phyloP scores from a whole-genome alignment of 1,140 invertebrate genomes.

The Idris sp. region DNA sequence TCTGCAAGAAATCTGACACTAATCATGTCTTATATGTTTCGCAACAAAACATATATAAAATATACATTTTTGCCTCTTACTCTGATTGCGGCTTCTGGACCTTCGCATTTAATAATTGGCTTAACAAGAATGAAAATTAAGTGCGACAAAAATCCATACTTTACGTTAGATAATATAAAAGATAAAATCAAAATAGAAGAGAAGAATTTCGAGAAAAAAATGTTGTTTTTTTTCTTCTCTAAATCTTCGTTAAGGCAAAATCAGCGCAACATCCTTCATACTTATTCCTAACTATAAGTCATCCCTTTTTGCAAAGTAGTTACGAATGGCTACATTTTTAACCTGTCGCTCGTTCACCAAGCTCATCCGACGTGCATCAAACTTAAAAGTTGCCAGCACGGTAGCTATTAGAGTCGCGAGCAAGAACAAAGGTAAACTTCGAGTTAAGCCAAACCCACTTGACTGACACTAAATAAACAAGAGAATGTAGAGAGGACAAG shows the following conservation, averaged over 20 bases:
- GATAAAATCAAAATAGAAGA: no score
- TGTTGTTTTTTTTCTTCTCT: no score
- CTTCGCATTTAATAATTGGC: no score
- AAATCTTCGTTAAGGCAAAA: not conserved
- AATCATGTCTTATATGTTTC: conserved; percentile 26
- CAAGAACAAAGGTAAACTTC: conserved; percentile 74
- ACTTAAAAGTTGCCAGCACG: conserved; percentile 42
- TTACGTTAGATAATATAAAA: no score
- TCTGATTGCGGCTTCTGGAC: conserved; percentile 58
- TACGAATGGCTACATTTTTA: conserved; percentile 61
- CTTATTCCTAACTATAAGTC: not conserved
- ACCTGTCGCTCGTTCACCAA: conserved; percentile 35
- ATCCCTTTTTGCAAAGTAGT: conserved; percentile 30
- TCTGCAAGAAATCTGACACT: conserved; percentile 46
- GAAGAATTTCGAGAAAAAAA: no score
- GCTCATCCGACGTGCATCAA: conserved; percentile 38
- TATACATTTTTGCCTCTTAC: conserved; percentile 62
- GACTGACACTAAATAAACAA: conserved; percentile 66
- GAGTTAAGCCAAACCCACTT: conserved; percentile 66
- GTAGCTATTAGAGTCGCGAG: conserved; percentile 64
- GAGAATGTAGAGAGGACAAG: conserved; percentile 65
- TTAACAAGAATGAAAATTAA: no score
- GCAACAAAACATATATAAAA: conserved; percentile 44
- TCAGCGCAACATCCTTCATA: conserved; percentile 12
- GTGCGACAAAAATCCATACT: no score